Percentiles rank a stretch among this genome's conserved stretches.
Evolutionary conservation across 1,140 invertebrate genomes (phyloP).

Genomic region (Drosophila guanche): DNA sequence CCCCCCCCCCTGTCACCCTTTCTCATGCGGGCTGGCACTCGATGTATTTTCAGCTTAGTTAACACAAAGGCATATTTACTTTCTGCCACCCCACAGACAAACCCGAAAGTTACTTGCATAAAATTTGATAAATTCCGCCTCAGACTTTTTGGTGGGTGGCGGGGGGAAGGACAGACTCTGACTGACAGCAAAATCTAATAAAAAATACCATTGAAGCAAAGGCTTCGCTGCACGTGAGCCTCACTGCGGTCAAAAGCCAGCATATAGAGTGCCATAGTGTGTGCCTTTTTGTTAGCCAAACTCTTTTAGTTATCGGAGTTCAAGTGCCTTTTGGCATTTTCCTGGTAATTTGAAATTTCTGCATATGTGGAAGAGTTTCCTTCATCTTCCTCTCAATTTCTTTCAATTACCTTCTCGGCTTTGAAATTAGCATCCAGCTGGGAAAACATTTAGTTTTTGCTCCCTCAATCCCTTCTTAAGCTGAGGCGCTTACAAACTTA

Average conservation of each 20-base stretch:
- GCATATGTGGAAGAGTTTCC: slow-evolving; percentile 8
- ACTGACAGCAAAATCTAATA: slow-evolving; percentile 69
- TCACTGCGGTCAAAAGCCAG: slow-evolving; percentile 59
- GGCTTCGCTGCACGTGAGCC: slow-evolving; percentile 5
- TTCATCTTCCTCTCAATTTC: slow-evolving; percentile 1
- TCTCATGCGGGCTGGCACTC: not conserved
- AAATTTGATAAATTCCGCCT: slow-evolving; percentile 72
- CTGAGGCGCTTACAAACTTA: slow-evolving; percentile 11
- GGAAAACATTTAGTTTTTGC: slow-evolving; percentile 39
- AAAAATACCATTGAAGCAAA: slow-evolving; percentile 40
- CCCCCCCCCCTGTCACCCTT: not conserved
- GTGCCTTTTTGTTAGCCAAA: slow-evolving; percentile 33
- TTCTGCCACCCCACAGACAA: not conserved
- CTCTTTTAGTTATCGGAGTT: slow-evolving; percentile 35
- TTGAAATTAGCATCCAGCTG: slow-evolving; percentile 27
- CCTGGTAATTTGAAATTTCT: slow-evolving; percentile 38
- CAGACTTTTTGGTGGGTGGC: not conserved
- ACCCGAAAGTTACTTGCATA: slow-evolving; percentile 63
- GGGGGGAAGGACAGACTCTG: slow-evolving; percentile 12
- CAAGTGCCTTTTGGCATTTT: slow-evolving; percentile 32
- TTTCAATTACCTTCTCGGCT: slow-evolving; percentile 45
- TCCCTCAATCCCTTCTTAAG: not conserved
- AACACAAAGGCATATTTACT: slow-evolving; percentile 80
- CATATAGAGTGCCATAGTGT: slow-evolving; percentile 48
- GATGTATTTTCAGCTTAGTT: slow-evolving; percentile 72